Evolutionary conservation across 1,140 invertebrate genomes (phyloP).

Genomic region (Heterodera carotae): DNA sequence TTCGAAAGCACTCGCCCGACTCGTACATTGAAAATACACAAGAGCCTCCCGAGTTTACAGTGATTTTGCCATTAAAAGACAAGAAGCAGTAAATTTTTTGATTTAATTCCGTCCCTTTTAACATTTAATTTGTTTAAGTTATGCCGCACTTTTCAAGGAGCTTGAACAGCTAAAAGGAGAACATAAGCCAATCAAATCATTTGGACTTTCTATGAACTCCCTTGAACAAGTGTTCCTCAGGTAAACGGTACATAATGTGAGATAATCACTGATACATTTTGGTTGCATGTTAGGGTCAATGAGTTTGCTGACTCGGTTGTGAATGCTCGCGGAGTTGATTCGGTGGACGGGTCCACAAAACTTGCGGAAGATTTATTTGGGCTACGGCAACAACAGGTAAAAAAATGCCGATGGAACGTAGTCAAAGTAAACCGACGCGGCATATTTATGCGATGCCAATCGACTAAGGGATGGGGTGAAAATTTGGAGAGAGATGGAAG

Average conservation of each 20-base stretch:
- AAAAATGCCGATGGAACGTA: too few species aligned
- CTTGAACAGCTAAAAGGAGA: slow-evolving; percentile 36
- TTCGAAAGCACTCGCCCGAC: slow-evolving; percentile 41
- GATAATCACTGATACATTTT: too few species aligned
- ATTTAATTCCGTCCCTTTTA: too few species aligned
- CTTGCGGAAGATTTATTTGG: slow-evolving; percentile 19
- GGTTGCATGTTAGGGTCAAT: slow-evolving; percentile 38
- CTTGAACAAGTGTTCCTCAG: slow-evolving; percentile 54
- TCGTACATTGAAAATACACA: slow-evolving; percentile 41
- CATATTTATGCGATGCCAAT: too few species aligned
- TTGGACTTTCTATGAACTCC: slow-evolving; percentile 54
- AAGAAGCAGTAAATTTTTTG: slow-evolving; percentile 37
- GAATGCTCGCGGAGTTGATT: slow-evolving; percentile 13
- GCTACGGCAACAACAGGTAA: slow-evolving; percentile 18
- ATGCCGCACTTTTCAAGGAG: slow-evolving; percentile 53
- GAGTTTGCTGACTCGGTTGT: slow-evolving; percentile 42
- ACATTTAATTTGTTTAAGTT: background rate
- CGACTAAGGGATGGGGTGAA: too few species aligned
- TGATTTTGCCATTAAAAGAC: slow-evolving; percentile 48
- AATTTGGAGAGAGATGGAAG: too few species aligned
- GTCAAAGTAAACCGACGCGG: too few species aligned
- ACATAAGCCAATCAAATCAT: slow-evolving; percentile 40
- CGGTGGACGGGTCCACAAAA: slow-evolving; percentile 16
- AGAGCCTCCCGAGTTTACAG: slow-evolving; percentile 39
- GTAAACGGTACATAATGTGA: slow-evolving; percentile 10